These are phyloP conservation scores for Lanius ludovicianus DNA, from an alignment of 2,113 vertebrate genomes.

Conservation along the genomic window DNA sequence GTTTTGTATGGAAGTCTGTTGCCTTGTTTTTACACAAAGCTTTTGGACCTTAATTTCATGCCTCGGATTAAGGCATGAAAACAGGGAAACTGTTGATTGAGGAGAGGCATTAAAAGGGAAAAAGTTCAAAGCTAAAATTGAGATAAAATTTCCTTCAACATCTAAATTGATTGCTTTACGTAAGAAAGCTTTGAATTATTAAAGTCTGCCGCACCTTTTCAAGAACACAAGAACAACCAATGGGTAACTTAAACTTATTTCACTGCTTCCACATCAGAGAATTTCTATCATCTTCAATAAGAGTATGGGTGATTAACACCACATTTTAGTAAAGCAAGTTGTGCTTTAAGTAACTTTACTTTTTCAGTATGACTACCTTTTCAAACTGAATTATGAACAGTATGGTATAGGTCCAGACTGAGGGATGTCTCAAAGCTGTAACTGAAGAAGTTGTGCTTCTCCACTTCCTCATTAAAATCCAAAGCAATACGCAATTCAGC, in stretches of 20 bases:
- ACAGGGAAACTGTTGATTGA: neutral
- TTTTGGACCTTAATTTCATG: neutral
- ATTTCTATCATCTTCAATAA: neutral
- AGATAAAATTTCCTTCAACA: neutral
- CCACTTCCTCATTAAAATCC: neutral
- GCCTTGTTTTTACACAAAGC: neutral
- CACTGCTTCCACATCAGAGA: neutral
- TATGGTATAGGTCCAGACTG: neutral
- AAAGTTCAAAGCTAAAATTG: neutral
- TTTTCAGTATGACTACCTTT: neutral
- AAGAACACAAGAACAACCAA: neutral
- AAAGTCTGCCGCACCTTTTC: neutral
- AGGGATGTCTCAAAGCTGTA: neutral
- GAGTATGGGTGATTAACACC: neutral
- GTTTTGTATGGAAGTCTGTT: neutral
- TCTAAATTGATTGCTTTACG: rapidly evolving
- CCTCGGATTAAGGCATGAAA: neutral
- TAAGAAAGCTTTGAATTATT: neutral
- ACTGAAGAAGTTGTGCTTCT: neutral
- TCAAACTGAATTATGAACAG: neutral
- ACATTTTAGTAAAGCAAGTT: neutral
- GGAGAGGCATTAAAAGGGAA: neutral
- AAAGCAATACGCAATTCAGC: neutral
- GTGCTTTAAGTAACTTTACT: neutral
- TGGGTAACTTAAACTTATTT: neutral